These are phyloP conservation scores for Xanthia icteritia DNA, from an alignment of 2,888 invertebrate genomes.

Conservation along the genomic window DNA sequence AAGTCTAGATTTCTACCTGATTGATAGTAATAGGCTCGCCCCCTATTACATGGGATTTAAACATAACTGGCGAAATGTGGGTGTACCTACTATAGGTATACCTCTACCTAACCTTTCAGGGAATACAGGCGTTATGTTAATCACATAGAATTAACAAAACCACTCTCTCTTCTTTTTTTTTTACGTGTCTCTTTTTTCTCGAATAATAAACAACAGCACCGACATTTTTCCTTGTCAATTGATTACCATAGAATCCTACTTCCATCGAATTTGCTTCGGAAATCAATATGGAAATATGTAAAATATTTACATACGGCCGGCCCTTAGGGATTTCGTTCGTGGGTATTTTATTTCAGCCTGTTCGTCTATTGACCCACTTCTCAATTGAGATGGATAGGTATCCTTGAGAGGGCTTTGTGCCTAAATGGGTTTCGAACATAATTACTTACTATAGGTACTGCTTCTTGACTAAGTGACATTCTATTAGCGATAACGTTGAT, in stretches of 20 bases:
- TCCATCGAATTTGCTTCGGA: constrained; percentile 49
- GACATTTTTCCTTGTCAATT: constrained; percentile 59
- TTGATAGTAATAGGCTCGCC: too few species aligned
- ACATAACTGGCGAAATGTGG: too few species aligned
- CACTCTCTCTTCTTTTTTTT: constrained; percentile 8
- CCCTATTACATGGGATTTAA: too few species aligned
- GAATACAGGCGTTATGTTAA: background rate
- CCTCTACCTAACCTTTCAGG: too few species aligned
- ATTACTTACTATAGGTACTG: constrained; percentile 20
- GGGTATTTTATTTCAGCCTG: constrained; percentile 42
- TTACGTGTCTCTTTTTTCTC: constrained; percentile 1
- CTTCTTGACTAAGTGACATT: background rate
- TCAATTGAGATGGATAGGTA: constrained; percentile 40
- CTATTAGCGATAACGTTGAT: background rate
- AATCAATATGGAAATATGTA: constrained; percentile 63
- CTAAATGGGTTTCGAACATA: background rate
- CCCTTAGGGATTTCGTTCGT: constrained; percentile 42
- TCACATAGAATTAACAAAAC: background rate
- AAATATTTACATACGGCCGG: constrained; percentile 59
- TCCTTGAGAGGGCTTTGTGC: background rate
- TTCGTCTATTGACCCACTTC: constrained; percentile 46
- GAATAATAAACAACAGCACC: constrained; percentile 42
- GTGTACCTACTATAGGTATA: too few species aligned
- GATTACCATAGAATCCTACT: constrained; percentile 58
- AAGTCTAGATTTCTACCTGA: too few species aligned